A percentile compares a stretch with the other conserved stretches of the same genome.
Evolutionary conservation across 2,888 invertebrate genomes (phyloP).

Genomic region (Drosophila prolongata): DNA sequence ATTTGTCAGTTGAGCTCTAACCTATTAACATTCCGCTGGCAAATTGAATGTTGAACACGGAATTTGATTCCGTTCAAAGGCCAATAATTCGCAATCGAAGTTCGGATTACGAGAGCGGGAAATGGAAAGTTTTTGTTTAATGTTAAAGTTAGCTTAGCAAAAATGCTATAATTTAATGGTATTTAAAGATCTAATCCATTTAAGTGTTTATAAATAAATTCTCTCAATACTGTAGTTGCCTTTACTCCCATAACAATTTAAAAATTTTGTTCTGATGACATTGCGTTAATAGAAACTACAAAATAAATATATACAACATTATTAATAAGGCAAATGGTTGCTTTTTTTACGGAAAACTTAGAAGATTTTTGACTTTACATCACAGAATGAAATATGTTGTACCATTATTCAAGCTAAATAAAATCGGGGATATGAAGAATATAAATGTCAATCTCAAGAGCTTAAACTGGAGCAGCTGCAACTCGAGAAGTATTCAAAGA

Average conservation of each 20-base stretch:
- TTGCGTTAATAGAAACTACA: too few relatives aligned
- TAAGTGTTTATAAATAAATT: too few relatives aligned
- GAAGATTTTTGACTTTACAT: too few relatives aligned
- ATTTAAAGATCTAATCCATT: neutral
- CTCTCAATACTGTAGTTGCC: too few relatives aligned
- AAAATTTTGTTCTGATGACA: too few relatives aligned
- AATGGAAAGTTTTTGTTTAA: conserved; percentile 1
- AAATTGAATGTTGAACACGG: conserved; percentile 23
- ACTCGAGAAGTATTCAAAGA: neutral
- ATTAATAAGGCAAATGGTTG: too few relatives aligned
- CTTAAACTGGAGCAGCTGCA: conserved; percentile 28
- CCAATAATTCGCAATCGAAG: conserved; percentile 6
- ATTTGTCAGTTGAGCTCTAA: conserved; percentile 33
- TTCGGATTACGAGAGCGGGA: neutral
- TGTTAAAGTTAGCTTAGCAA: neutral
- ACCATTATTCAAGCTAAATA: neutral
- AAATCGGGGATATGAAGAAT: conserved; percentile 4
- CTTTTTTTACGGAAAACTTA: neutral
- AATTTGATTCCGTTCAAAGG: conserved; percentile 18
- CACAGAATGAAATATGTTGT: neutral
- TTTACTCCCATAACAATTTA: too few relatives aligned
- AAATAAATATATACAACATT: too few relatives aligned
- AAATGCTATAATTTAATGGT: neutral
- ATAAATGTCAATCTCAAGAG: conserved; percentile 22
- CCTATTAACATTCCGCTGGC: conserved; percentile 31